A percentile compares a stretch with the other conserved stretches of the same genome.
Conservation (phyloP, 2,113 vertebrate genomes). For the Pterocles orientalis region DNA sequence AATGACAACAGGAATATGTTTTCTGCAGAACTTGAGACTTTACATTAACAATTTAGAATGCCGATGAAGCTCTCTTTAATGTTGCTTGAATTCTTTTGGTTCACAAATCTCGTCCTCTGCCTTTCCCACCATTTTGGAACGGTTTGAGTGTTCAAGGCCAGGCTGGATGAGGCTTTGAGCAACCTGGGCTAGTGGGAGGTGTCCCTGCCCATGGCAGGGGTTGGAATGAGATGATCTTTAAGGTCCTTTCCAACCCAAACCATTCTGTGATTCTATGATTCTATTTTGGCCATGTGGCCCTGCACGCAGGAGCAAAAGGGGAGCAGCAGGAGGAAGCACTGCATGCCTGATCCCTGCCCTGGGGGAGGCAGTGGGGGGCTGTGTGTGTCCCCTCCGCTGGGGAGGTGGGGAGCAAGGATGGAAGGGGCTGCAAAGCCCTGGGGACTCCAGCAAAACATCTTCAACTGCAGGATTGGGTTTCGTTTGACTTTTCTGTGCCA, state of each 20-base stretch:
- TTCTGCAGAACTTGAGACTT: background rate
- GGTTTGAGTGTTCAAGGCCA: no score
- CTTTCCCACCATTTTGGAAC: background rate
- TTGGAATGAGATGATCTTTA: no score
- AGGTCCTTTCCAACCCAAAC: no score
- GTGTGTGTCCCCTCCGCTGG: rapidly evolving
- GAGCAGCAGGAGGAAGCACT: background rate
- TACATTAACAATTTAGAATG: slow-evolving; percentile 6
- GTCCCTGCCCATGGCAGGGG: no score
- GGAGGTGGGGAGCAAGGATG: background rate
- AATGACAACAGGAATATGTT: background rate
- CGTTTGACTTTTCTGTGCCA: background rate
- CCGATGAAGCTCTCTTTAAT: background rate
- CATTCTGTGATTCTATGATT: no score
- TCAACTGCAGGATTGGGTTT: background rate
- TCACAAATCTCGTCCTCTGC: background rate
- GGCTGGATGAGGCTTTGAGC: no score
- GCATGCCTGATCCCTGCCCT: rapidly evolving
- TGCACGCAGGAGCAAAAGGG: background rate
- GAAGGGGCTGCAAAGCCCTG: background rate
- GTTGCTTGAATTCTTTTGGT: background rate
- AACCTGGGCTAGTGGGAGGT: no score
- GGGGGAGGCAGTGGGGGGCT: background rate
- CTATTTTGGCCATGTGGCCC: background rate
- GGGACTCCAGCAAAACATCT: background rate